Evolutionary conservation across 2,888 invertebrate species (phyloP), one percentile per base, ranked within the genome.

Genomic region (Microplitis deprimator): DNA sequence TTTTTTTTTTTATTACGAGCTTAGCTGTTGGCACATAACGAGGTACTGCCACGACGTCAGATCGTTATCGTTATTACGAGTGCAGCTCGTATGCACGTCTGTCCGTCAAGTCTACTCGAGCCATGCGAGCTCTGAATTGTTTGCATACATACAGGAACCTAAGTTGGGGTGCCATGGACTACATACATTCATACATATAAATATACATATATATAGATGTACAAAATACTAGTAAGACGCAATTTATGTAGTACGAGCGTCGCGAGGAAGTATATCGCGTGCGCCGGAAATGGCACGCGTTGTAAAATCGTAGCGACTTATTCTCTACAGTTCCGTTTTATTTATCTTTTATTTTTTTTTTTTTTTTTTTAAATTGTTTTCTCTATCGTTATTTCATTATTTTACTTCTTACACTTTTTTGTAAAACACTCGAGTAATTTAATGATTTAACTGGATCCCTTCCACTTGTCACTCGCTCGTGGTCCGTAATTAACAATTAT

Each of bases 221-320:
- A 50, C 50, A 50, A 76, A 71, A 60, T 29, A 65, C 38, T 29
- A 73, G 68, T 10, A 64, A 77, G 60, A 73, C 65, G 59, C 72
- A 78, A 79, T 82, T 80, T 77, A 77, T 65, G 76, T 74, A 73
- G 77, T 40, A 62, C 69, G 64, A 69, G 73, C 70, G 77, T 50
- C 65, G 77, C 69, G 73, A 77, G 79, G 77, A 81, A 80, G 78
- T 70, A 79, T 80, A 82, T 85, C 83, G 86, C 86, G 86, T 86
- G 87, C 84, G 80, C 85, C 84, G 87, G 84, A 86, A 86, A 95
- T 82, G 81, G 77, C 79, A 81, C 82, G 82, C 84, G 83, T 81
- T 84, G 84, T 83, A 84, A 86, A 85, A 84, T 84, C 84, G 73
- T 59, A 64, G 65, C 72, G 67, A 64, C 73, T 77, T 73, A 20